Evolutionary conservation across 2,113 vertebrate genomes (phyloP), one percentile per base, ranked within the genome.

Genomic region (Copsychus sechellarum): DNA sequence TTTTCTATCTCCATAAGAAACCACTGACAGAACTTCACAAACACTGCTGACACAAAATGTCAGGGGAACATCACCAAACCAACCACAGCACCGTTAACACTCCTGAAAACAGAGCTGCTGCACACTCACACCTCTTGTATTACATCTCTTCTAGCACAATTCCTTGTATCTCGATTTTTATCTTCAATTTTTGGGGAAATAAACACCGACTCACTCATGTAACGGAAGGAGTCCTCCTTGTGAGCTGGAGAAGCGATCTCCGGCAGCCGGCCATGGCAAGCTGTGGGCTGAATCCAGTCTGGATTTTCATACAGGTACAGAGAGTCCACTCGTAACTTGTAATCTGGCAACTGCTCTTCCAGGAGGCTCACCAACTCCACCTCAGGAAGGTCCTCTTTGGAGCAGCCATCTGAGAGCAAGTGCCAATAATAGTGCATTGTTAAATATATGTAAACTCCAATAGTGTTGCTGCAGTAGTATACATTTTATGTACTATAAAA

Each of bases 301-400:
- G 98, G 98, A 77, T 98, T 98, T 95, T 99, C 99, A n/a, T 98
- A 99, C 17, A 99, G 97, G 93, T 98, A 99, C 66, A 99, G 92
- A 6, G 99, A 98, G 47, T 99, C 99, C n/a, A 98, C 98, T 76
- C 90, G 93, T 38, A 98, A 95, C 43, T 97, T 98, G 61, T 98
- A 98, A 69, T 98, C 98, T 60, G 98, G 98, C 57, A 98, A 50
- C 67, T 98, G 98, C 5, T 98, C 98, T 92, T 98, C 98, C 48
- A 98, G 96, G 93, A 98, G 96, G 95, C 93, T 97, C 76, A 98
- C 98, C 94, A 98, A 38, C 79, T 98, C 98, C 9, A 97, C 96
- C 93, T 98, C 98, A 71, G 98, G 97, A 82, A 98, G 88, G 50
- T 98, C 97, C 72, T 97, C 98, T 85, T 42, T 97, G 88, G 98